Evolutionary conservation across 2,113 vertebrate genomes (phyloP).

Genomic region (Tauraco erythrolophus): DNA sequence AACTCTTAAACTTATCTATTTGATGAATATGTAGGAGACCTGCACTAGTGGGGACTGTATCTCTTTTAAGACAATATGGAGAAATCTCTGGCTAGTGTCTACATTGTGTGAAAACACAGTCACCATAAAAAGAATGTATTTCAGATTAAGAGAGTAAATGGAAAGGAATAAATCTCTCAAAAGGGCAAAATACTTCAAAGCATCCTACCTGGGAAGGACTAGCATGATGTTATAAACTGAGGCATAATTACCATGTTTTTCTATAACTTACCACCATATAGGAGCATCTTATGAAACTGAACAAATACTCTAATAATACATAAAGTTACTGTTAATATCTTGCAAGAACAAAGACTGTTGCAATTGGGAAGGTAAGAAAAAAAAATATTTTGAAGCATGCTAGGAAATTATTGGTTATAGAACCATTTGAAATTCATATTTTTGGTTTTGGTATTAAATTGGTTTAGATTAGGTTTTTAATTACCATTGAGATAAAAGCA

Average conservation of each 20-base stretch:
- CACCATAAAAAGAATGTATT: not conserved
- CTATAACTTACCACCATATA: not conserved
- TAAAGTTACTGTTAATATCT: not conserved
- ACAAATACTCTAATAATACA: not conserved
- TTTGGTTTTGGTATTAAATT: conserved; percentile 24
- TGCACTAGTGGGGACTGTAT: not conserved
- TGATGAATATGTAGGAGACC: not conserved
- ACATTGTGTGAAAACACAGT: not conserved
- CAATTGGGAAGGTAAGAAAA: not conserved
- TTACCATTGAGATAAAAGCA: conserved; percentile 1
- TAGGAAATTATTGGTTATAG: not conserved
- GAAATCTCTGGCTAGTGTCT: not conserved
- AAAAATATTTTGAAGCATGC: not conserved
- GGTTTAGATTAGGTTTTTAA: conserved; percentile 43
- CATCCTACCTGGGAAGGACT: not conserved
- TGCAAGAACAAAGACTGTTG: not conserved
- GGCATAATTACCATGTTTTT: not conserved
- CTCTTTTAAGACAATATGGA: not conserved
- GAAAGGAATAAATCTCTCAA: not conserved
- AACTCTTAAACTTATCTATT: not conserved
- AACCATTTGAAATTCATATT: conserved; percentile 12
- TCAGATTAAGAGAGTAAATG: not conserved
- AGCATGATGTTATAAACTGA: not conserved
- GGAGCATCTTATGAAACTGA: not conserved
- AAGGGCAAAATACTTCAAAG: not conserved